Evolutionary conservation across 1,140 invertebrate genomes (phyloP).

Genomic region (Brachionus asplanchnoidis): DNA sequence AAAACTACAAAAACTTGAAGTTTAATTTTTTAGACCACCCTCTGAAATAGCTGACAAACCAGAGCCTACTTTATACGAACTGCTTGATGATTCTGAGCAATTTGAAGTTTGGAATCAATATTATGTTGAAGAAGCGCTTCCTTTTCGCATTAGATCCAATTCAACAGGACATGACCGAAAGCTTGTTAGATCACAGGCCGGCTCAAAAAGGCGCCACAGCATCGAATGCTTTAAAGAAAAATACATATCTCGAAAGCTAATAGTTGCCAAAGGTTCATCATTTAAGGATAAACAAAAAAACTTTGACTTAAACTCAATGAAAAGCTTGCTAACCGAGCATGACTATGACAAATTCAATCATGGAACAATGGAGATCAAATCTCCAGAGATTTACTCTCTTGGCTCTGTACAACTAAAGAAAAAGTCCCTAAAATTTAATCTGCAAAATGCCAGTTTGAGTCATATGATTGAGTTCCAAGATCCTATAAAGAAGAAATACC

Average conservation of each 20-base stretch:
- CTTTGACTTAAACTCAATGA: not conserved
- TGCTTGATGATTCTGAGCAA: not conserved
- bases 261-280: not conserved
- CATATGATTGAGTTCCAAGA: not conserved
- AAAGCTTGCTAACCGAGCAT: not conserved
- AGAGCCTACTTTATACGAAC: slow-evolving; percentile 11
- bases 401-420: not conserved
- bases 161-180: not conserved
- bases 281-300: not conserved
- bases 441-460: not conserved
- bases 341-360: not conserved
- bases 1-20: not conserved
- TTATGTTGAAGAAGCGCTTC: not conserved
- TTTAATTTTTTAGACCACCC: not conserved
- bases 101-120: not conserved
- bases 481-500: not conserved
- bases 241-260: not conserved
- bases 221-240: not conserved
- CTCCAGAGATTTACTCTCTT: not conserved
- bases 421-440: not conserved
- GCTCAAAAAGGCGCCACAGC: not conserved
- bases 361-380: not conserved
- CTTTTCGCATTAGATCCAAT: not conserved
- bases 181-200: not conserved
- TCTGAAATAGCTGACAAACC: not conserved